Base-by-base conservation (phyloP, 2,888 invertebrate genomes). In the Disparrhopalites patrizii region DNA sequence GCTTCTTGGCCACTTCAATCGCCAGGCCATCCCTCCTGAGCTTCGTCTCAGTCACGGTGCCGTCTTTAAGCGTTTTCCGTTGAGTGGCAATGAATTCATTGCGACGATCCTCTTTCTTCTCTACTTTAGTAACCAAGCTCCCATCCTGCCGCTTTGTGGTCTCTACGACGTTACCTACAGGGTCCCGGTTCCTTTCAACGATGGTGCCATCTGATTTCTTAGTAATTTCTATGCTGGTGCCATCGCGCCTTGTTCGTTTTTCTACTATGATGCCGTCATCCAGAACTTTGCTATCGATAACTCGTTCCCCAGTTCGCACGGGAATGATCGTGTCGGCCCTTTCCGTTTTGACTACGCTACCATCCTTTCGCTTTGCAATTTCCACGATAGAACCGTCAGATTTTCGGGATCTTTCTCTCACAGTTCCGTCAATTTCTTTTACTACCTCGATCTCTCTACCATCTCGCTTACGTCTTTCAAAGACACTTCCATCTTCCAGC, bases 231-330 rank as follows among this genome's bases (percentile, higher is more conserved):
- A 38, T 38, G 5, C 27, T 8, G 23, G 31, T 57, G 13, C 57
- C 57, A 15, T 57, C 57, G 8, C 25, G 31, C 3, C 31, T 28
- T 10, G n/a, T 54, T 54, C 54, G 23, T 5, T 30, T 31, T 47
- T 62, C 51, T 3, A 27, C 8, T 2, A 33, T 25, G 15, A 18
- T 51, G 10, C 62, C 62, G 27, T 51, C 62, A 18, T 50, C 52
- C 7, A 27, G 15, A n/a, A 27, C 20, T 31, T 54, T 54, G 3
- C n/a, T n/a, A 15, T n/a, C 54, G 10, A n/a, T 31, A 47, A 47
- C 23, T 23, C 23, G 20, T 20, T 47, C 47, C 31, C 31, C 31
- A 10, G n/a, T 1, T 18, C 20, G 30, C 10, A 18, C 40, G 3
- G 40, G 3, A 5, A 5, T 3, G 3, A 18, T 36, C 2, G 15